Percentiles rank a stretch among this genome's conserved stretches.
These are phyloP conservation scores for Rambutsinella grinnellia DNA, from an alignment of 2,888 invertebrate genomes.

Conservation along the genomic window DNA sequence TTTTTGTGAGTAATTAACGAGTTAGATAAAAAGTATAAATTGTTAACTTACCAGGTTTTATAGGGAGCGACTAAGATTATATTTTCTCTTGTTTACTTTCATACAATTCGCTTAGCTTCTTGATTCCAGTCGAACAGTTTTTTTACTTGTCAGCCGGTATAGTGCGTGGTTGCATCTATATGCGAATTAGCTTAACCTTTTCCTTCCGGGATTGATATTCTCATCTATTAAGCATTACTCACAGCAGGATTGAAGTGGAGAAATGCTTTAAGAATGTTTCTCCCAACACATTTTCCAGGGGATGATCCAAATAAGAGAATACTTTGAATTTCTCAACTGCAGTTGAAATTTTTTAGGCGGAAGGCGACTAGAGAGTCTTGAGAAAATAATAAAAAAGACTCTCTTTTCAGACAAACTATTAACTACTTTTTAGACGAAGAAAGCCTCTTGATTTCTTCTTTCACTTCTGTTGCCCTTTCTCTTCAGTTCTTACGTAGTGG, in stretches of 20 bases:
- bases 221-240: too few relatives aligned
- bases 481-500: background rate
- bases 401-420: background rate
- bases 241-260: background rate
- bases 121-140: background rate
- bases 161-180: background rate
- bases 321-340: conserved; percentile 8
- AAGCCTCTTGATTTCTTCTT: conserved; percentile 15
- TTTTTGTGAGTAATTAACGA: too few relatives aligned
- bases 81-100: background rate
- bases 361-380: background rate
- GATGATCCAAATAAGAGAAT: conserved; percentile 1
- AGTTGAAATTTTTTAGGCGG: background rate
- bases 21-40: too few relatives aligned
- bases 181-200: background rate
- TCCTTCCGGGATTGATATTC: conserved; percentile 2
- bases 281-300: background rate
- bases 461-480: background rate
- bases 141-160: conserved; percentile 4
- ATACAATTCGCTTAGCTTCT: background rate
- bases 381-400: background rate
- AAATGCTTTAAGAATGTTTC: background rate
- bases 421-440: too few relatives aligned
- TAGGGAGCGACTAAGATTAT: too few relatives aligned
- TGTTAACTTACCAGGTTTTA: too few relatives aligned